phyloP scores from a whole-genome alignment of 2,113 vertebrate species.

The Urocolius indicus region DNA sequence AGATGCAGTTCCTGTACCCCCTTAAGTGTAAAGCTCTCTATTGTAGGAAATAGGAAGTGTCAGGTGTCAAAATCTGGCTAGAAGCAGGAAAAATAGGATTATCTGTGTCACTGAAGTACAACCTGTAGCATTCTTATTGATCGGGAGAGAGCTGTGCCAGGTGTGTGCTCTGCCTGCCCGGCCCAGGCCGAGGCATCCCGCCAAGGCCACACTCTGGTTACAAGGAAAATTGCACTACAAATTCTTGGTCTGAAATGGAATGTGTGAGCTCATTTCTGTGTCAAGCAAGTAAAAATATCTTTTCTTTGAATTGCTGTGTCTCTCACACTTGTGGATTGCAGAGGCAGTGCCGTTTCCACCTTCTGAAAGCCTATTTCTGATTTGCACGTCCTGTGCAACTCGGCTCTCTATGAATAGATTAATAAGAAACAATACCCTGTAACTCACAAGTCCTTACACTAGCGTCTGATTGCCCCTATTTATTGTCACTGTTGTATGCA shows the following conservation, averaged over 20 bases:
- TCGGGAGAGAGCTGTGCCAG: slow-evolving; percentile 27
- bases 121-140: slow-evolving; percentile 67
- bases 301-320: slow-evolving; percentile 16
- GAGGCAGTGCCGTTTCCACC: slow-evolving; percentile 9
- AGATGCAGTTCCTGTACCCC: slow-evolving; percentile 81
- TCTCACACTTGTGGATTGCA: slow-evolving; percentile 30
- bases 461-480: slow-evolving; percentile 30
- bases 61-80: slow-evolving; percentile 39
- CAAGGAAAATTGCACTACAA: slow-evolving; percentile 53
- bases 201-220: background rate
- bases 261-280: background rate
- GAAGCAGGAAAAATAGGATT: slow-evolving; percentile 52
- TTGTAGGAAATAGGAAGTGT: slow-evolving; percentile 7
- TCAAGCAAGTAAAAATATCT: slow-evolving; percentile 32
- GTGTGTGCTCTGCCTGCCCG: slow-evolving; percentile 41
- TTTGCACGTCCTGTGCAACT: slow-evolving; percentile 37
- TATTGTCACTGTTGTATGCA: slow-evolving; percentile 54
- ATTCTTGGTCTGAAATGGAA: slow-evolving; percentile 13
- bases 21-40: slow-evolving; percentile 70
- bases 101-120: slow-evolving; percentile 52
- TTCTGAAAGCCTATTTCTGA: slow-evolving; percentile 9
- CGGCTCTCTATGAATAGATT: slow-evolving; percentile 50
- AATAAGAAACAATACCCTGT: slow-evolving; percentile 58
- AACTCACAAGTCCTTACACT: slow-evolving; percentile 27
- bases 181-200: slow-evolving; percentile 38